Conservation (phyloP, 2,888 invertebrate genomes). For the Eledone cirrhosa region DNA sequence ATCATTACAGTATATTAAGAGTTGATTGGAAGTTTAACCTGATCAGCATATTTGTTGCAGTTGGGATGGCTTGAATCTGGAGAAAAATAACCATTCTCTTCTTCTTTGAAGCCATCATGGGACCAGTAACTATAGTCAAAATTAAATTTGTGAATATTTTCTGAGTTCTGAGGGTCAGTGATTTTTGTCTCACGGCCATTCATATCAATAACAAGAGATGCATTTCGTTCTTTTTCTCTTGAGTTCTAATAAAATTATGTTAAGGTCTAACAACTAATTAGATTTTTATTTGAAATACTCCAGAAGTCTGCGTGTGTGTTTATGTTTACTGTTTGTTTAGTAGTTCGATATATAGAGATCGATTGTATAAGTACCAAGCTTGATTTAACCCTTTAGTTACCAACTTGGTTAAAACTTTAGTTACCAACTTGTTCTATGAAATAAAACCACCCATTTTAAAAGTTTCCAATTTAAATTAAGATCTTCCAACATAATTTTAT, state of each 20-base stretch:
- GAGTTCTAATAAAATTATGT: constrained; percentile 64
- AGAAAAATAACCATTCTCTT: constrained; percentile 67
- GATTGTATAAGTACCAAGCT: no score
- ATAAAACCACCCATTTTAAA: no score
- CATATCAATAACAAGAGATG: constrained; percentile 69
- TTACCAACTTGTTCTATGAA: no score
- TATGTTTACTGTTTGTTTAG: no score
- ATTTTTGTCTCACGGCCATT: constrained; percentile 67
- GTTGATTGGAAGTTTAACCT: constrained; percentile 64
- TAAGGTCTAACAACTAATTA: constrained; percentile 35
- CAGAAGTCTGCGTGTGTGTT: no score
- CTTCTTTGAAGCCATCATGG: constrained; percentile 70
- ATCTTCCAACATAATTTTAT: no score
- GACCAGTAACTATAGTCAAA: constrained; percentile 73
- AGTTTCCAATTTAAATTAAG: no score
- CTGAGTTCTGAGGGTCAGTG: constrained; percentile 67
- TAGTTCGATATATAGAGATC: no score
- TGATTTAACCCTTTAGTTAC: no score
- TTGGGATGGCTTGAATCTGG: constrained; percentile 66
- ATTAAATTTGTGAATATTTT: constrained; percentile 64
- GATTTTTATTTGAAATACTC: no score
- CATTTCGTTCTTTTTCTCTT: constrained; percentile 69
- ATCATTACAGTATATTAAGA: no score
- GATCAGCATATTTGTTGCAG: constrained; percentile 69
- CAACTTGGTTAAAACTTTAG: no score